These are phyloP conservation scores for Melitaea cinxia DNA, from an alignment of 1,140 invertebrate species.

Conservation along the genomic window DNA sequence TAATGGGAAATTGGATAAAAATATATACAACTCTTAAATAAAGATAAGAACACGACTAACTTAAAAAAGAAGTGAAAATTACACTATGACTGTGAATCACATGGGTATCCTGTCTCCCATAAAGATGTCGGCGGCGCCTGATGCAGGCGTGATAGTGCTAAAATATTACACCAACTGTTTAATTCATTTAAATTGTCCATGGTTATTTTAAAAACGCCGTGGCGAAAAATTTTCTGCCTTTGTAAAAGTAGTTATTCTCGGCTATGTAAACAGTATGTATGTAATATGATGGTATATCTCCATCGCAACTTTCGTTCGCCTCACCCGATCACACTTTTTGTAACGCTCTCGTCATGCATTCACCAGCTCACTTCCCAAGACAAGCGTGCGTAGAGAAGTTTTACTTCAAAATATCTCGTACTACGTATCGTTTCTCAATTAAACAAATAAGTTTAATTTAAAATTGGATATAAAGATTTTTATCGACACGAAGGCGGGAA, in stretches of 20 bases:
- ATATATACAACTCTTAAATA: neutral
- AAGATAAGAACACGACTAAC: neutral
- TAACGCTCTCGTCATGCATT: no score
- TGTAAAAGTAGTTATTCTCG: neutral
- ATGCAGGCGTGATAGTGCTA: conserved; percentile 26
- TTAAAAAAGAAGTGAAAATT: conserved; percentile 14
- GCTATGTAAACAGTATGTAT: no score
- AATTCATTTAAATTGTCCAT: conserved; percentile 24
- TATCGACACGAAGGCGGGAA: conserved; percentile 28
- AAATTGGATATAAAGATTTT: conserved; percentile 37
- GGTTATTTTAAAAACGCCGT: neutral
- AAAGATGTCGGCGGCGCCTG: conserved; percentile 25
- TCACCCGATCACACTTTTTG: no score
- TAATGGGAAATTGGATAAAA: neutral
- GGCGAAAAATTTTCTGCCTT: neutral
- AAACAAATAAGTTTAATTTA: conserved; percentile 5
- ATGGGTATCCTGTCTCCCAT: conserved; percentile 26
- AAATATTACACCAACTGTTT: conserved; percentile 23
- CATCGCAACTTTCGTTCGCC: no score
- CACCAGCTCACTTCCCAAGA: no score
- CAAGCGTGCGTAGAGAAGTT: no score
- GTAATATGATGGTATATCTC: no score
- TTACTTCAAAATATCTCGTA: neutral
- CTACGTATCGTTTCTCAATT: neutral
- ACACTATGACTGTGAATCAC: conserved; percentile 18